Conservation (phyloP, 1,140 invertebrate species). For the Sinonovacula constricta region DNA sequence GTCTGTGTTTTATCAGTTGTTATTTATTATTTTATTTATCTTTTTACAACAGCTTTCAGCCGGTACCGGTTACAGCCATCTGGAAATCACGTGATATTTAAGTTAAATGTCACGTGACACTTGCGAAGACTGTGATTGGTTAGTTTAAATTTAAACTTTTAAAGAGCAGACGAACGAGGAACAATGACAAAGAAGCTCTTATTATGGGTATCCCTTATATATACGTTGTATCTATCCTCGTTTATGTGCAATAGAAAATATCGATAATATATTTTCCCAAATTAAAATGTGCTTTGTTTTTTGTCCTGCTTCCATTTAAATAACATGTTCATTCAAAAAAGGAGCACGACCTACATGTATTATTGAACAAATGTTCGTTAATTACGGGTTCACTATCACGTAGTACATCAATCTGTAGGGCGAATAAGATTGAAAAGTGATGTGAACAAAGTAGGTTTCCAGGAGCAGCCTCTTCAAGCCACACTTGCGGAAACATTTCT, state of each 20-base stretch:
- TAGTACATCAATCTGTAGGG: no score
- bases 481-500: no score
- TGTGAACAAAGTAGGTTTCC: no score
- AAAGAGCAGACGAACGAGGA: constrained; percentile 19
- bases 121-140: constrained; percentile 46
- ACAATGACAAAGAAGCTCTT: constrained; percentile 14
- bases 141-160: neutral
- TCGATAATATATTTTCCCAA: constrained; percentile 61
- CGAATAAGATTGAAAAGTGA: no score
- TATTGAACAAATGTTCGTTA: no score
- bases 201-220: constrained; percentile 62
- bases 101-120: constrained; percentile 41
- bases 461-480: no score
- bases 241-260: no score
- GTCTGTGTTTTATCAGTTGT: constrained; percentile 47
- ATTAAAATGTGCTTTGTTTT: constrained; percentile 43
- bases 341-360: no score
- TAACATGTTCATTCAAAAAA: no score
- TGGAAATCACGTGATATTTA: constrained; percentile 48
- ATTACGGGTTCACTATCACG: no score
- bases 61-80: constrained; percentile 60
- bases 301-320: no score
- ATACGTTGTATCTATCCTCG: no score
- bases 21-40: constrained; percentile 49
- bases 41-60: constrained; percentile 51